Conservation (phyloP, 1,140 invertebrate species). For the Gerris buenoi region DNA sequence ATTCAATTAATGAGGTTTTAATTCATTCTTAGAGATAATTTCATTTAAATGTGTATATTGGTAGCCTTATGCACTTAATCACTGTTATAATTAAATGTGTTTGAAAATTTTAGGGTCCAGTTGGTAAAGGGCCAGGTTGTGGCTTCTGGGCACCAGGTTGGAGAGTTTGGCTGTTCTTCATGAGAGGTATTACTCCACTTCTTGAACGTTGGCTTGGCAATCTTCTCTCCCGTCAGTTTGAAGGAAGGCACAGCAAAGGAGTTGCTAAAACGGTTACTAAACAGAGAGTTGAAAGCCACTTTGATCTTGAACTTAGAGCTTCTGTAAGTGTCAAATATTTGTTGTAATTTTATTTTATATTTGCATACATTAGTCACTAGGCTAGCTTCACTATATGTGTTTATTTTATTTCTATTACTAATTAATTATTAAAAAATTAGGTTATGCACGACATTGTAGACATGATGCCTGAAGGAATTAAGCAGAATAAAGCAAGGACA, state of each 20-base stretch:
- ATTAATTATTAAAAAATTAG: conserved; percentile 20
- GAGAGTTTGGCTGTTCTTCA: conserved; percentile 99
- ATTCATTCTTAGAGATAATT: too few species aligned
- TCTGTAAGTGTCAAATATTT: conserved; percentile 43
- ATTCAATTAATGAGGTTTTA: too few species aligned
- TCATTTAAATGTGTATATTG: too few species aligned
- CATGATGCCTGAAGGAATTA: conserved; percentile 99
- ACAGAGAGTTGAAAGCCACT: conserved; percentile 97
- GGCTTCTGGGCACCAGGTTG: conserved; percentile 99
- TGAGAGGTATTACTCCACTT: conserved; percentile 95
- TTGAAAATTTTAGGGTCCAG: conserved; percentile 75
- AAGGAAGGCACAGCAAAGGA: conserved; percentile 95
- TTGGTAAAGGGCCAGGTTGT: conserved; percentile 97
- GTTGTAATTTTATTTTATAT: neutral
- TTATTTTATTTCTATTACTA: too few species aligned
- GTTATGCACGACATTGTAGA: conserved; percentile 99
- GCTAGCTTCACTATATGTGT: too few species aligned
- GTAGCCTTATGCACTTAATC: too few species aligned
- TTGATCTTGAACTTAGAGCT: conserved; percentile 92
- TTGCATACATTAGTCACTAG: neutral
- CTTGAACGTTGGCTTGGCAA: conserved; percentile 97
- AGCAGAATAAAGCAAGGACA: conserved; percentile 97
- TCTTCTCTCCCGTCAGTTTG: conserved; percentile 92
- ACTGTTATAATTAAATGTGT: too few species aligned
- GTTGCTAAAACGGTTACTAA: conserved; percentile 99